Base-by-base conservation (phyloP, 2,888 invertebrate genomes). In the Helleia helle region DNA sequence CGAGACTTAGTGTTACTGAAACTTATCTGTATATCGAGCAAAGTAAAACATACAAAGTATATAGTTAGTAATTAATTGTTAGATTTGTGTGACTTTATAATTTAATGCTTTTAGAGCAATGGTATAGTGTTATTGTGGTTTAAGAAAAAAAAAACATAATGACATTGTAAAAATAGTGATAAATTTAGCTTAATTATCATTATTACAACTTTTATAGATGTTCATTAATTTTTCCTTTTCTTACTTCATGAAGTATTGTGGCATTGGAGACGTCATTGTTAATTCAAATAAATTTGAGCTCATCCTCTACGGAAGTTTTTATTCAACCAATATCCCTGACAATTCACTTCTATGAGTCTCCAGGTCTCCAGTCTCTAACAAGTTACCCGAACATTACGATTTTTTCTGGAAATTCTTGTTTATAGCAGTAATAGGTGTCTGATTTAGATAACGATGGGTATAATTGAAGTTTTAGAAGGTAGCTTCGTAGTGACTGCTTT, bases 151-250 rank as follows among this genome's bases (percentile, higher is more conserved):
- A 59, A 75, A 77, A 81, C 81, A 84, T 83, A 76, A 83, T 84
- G 84, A 83, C 84, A 81, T 81, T 84, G 84, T 84, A 84, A 71
- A 81, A 81, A 81, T 84, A 84, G 83, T 81, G 71, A 75, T 81
- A 83, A 81, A 72, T 68, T 77, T 84, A 84, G 84, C 79, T 79
- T 84, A 84, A 83, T 80, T 83, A 80, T 80, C 71, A 80, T 81
- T 81, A 83, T 81, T 81, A 80, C 79, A 77, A 84, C 79, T 84
- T 84, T 84, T 84, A 83, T 84, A 84, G 84, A 84, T 81, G 84
- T 84, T 84, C 84, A 76, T 77, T 79, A 70, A 71, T 77, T 81
- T 74, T 34, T 34, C 34, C 73, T 72, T 79, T 84, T 79, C 79
- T 81, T 79, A 80, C 76, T 84, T 83, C 81, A 80, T 81, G 74